Conservation (phyloP, 2,113 vertebrate species). For the Balaeniceps rex region DNA sequence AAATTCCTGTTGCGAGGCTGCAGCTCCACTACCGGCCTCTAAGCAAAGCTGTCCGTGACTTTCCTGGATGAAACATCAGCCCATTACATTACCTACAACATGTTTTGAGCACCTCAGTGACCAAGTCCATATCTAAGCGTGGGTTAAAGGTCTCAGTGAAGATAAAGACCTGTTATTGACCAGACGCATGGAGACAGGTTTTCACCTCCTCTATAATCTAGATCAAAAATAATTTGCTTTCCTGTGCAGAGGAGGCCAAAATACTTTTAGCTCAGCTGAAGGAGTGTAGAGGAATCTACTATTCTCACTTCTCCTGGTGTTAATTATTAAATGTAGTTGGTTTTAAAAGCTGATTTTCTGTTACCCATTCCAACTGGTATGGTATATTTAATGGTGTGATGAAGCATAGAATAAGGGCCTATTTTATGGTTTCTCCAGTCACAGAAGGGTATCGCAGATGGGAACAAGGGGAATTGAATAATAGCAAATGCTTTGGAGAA, state of each 20-base stretch:
- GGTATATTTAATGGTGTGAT: not conserved
- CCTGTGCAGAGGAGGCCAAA: not conserved
- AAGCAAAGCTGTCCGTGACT: not conserved
- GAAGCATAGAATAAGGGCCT: not conserved
- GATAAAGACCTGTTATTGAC: not conserved
- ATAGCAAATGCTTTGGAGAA: not conserved
- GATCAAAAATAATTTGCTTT: not conserved
- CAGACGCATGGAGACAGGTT: not conserved
- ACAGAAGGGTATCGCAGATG: not conserved
- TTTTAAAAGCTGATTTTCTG: not conserved
- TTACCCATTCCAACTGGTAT: not conserved
- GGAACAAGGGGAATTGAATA: not conserved
- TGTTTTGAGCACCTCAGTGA: not conserved
- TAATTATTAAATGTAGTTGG: not conserved
- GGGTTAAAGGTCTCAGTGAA: not conserved
- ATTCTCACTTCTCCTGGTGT: not conserved
- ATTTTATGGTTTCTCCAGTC: not conserved
- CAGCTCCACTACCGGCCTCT: not conserved
- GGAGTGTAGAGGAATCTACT: not conserved
- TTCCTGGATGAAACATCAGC: not conserved
- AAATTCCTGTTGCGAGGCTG: not conserved
- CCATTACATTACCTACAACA: not conserved
- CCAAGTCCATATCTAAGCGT: accelerated
- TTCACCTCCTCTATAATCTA: not conserved
- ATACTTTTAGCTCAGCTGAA: not conserved